Evolutionary conservation across 2,888 invertebrate species (phyloP).

Genomic region (Drosophila greeni): DNA sequence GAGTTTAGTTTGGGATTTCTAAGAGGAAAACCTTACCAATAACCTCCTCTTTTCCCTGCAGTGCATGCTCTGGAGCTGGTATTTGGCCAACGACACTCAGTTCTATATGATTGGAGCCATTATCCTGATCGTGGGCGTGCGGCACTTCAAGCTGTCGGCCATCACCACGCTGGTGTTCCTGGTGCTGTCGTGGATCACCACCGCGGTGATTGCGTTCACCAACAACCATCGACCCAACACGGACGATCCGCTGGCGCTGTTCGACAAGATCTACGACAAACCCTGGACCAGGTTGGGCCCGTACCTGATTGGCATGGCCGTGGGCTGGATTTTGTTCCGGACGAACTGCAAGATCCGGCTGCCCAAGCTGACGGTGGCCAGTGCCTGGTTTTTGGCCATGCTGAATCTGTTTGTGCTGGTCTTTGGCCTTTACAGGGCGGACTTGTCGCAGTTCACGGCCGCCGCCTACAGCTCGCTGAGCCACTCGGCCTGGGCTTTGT

Average conservation of each 20-base stretch:
- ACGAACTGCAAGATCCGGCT: conserved; percentile 88
- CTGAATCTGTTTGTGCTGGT: conserved; percentile 85
- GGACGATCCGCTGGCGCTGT: conserved; percentile 90
- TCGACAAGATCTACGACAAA: conserved; percentile 93
- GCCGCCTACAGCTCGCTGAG: conserved; percentile 90
- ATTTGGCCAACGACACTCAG: conserved; percentile 91
- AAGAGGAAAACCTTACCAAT: no score
- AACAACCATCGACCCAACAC: conserved; percentile 88
- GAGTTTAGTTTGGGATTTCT: conserved; percentile 55
- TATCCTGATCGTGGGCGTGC: conserved; percentile 88
- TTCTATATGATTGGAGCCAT: conserved; percentile 91
- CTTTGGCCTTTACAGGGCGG: conserved; percentile 87
- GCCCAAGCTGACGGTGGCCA: conserved; percentile 83
- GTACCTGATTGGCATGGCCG: conserved; percentile 90
- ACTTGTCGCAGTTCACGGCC: conserved; percentile 84
- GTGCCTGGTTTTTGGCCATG: conserved; percentile 86
- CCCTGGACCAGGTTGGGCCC: conserved; percentile 93
- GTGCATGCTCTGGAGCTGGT: conserved; percentile 97
- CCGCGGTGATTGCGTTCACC: conserved; percentile 87
- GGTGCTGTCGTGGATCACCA: conserved; percentile 88
- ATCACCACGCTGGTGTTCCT: conserved; percentile 83
- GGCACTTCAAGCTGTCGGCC: conserved; percentile 88
- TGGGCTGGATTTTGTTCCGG: conserved; percentile 90
- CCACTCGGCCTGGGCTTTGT: conserved; percentile 90
- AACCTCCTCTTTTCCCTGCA: conserved; percentile 73